Percentiles rank a stretch among this genome's conserved stretches.
Conservation (phyloP, 2,797 vertebrate species). For the Psittacula echo region DNA sequence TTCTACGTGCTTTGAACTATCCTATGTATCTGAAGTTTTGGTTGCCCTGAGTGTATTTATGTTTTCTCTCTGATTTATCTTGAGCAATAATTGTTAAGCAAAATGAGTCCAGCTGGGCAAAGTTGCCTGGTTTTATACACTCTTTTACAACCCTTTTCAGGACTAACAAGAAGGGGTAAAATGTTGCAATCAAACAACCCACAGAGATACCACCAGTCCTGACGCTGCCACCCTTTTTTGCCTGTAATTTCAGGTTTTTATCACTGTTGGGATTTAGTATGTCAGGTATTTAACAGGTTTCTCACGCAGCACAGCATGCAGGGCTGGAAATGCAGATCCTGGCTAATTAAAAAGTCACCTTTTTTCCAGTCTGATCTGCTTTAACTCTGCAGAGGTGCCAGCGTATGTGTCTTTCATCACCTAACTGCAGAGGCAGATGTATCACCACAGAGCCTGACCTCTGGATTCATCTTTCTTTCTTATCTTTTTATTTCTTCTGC, state of each 20-base stretch:
- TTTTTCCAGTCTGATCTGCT: neutral
- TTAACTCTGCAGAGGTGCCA: neutral
- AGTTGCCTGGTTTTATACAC: neutral
- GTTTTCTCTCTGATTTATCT: neutral
- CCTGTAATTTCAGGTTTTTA: neutral
- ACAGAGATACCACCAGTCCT: neutral
- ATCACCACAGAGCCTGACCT: neutral
- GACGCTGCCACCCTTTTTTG: neutral
- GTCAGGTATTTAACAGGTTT: neutral
- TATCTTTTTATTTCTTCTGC: neutral
- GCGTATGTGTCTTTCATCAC: neutral
- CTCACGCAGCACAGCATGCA: neutral
- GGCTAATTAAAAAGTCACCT: neutral
- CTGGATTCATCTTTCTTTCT: neutral
- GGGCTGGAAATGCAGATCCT: neutral
- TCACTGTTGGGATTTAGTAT: neutral
- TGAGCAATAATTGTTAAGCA: neutral
- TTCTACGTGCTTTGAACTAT: accelerated
- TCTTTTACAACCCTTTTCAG: constrained; percentile 21
- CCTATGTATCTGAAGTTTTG: neutral
- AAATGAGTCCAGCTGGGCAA: constrained; percentile 25
- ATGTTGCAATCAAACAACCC: neutral
- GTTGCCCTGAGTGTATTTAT: neutral
- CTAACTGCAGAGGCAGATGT: neutral
- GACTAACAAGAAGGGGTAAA: neutral